phyloP scores from a whole-genome alignment of 2,797 vertebrate species.

The Silurus lanzhouensis region DNA sequence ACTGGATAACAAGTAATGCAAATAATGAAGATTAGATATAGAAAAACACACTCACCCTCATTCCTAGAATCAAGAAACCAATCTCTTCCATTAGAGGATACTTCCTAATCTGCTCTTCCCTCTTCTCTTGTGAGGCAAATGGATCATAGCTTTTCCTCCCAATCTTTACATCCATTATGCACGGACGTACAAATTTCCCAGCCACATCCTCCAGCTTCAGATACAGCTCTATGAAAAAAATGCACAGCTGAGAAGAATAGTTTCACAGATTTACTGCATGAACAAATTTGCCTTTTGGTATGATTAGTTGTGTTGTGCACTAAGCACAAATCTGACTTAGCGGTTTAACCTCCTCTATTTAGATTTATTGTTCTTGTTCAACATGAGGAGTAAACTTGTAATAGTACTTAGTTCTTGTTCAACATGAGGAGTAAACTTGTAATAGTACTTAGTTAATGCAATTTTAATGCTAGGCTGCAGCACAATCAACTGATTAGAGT shows the following conservation, averaged over 20 bases:
- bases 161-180: conserved; percentile 90
- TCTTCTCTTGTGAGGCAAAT: conserved; percentile 81
- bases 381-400: not conserved
- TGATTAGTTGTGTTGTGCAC: not conserved
- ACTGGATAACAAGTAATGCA: not conserved
- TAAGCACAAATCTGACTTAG: not conserved
- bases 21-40: not conserved
- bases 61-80: conserved; percentile 85
- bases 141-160: conserved; percentile 86
- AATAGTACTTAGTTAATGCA: not conserved
- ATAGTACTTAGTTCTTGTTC: not conserved
- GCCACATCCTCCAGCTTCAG: conserved; percentile 91
- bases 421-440: not conserved
- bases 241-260: not conserved
- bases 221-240: conserved; percentile 72
- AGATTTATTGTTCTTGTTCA: not conserved
- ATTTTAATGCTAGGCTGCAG: not conserved
- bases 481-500: conserved; percentile 28
- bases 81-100: conserved; percentile 89
- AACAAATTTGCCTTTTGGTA: not conserved
- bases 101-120: conserved; percentile 85
- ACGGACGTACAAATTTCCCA: conserved; percentile 80
- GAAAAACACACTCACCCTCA: conserved; percentile 79
- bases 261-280: not conserved
- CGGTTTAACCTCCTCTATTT: no score